These are phyloP conservation scores for Monoplex corrugatus DNA, from an alignment of 2,888 invertebrate genomes.

Conservation along the genomic window DNA sequence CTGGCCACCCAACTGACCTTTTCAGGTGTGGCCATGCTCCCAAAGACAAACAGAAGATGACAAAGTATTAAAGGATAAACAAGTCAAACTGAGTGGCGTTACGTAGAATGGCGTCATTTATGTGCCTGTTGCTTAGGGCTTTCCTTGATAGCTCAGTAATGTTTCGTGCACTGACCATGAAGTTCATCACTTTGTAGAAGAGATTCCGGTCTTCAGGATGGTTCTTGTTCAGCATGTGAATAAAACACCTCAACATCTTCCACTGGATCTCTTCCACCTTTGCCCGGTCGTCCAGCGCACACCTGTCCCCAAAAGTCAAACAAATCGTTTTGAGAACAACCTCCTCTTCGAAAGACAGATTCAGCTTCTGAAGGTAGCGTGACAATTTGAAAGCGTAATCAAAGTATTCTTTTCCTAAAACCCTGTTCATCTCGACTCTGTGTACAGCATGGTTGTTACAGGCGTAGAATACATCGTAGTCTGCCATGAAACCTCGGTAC, in stretches of 20 bases:
- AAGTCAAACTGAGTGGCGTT: constrained; percentile 30
- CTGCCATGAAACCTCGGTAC: constrained; percentile 40
- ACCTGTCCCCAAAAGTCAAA: constrained; percentile 41
- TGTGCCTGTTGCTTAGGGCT: constrained; percentile 26
- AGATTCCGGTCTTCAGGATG: neutral
- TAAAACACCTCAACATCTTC: constrained; percentile 43
- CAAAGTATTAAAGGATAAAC: too few species aligned
- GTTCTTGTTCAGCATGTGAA: constrained; percentile 35
- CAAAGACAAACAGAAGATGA: too few species aligned
- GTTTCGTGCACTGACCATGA: neutral
- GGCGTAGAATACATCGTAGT: constrained; percentile 41
- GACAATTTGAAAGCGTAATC: constrained; percentile 28
- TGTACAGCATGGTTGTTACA: neutral
- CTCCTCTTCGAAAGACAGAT: constrained; percentile 35
- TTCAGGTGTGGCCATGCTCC: too few species aligned
- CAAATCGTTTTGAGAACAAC: constrained; percentile 45
- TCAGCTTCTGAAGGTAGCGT: neutral
- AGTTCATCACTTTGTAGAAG: constrained; percentile 43
- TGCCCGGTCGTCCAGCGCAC: neutral
- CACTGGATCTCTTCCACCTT: constrained; percentile 47
- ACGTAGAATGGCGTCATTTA: constrained; percentile 12
- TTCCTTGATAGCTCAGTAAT: constrained; percentile 35
- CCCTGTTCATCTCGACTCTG: constrained; percentile 16
- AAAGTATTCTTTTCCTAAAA: constrained; percentile 40
- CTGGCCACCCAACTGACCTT: too few species aligned